Conservation (phyloP, 1,140 invertebrate genomes). For the Drosophila paulistorum region DNA sequence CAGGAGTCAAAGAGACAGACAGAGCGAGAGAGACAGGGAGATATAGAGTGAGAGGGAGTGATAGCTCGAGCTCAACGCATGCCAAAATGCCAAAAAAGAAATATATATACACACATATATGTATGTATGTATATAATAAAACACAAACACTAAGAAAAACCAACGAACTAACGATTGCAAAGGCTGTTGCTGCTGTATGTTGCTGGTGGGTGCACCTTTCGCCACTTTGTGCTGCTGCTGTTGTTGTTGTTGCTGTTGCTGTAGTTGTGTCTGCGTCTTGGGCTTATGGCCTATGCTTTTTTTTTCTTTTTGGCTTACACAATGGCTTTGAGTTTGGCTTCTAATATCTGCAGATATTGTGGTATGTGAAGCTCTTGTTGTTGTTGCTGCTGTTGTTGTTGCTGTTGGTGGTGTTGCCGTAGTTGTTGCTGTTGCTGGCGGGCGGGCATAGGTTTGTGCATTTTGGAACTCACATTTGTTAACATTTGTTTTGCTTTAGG, state of each 20-base stretch:
- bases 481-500: conserved; percentile 58
- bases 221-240: conserved; percentile 58
- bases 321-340: conserved; percentile 51
- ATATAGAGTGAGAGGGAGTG: too few relatives aligned
- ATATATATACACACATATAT: neutral
- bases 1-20: conserved; percentile 19
- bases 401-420: conserved; percentile 23
- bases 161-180: conserved; percentile 27
- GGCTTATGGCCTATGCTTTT: conserved; percentile 40
- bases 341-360: conserved; percentile 51
- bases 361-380: conserved; percentile 50
- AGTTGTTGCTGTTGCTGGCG: conserved; percentile 39
- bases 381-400: conserved; percentile 19
- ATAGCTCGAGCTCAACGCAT: conserved; percentile 15
- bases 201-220: conserved; percentile 74
- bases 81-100: conserved; percentile 19
- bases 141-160: conserved; percentile 4
- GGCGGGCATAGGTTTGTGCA: conserved; percentile 47
- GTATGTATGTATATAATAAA: neutral
- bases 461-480: conserved; percentile 59
- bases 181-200: conserved; percentile 43
- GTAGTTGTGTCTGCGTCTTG: conserved; percentile 41
- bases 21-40: too few relatives aligned
- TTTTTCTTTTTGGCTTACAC: conserved; percentile 51
- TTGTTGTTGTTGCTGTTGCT: conserved; percentile 40